These are phyloP conservation scores for Catotricha subobsoleta DNA, from an alignment of 2,888 invertebrate species.

Conservation along the genomic window DNA sequence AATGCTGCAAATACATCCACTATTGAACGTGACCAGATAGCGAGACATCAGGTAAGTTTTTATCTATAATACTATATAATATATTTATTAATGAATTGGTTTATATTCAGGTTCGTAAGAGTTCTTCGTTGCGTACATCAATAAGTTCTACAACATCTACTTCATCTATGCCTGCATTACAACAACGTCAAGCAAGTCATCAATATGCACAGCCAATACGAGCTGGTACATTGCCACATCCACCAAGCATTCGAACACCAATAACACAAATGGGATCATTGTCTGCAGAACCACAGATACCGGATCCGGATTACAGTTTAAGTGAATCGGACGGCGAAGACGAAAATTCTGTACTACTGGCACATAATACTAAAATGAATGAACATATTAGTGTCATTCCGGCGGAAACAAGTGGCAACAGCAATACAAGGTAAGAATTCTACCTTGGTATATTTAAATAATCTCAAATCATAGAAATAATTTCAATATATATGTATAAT, in stretches of 20 bases:
- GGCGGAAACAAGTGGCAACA: conserved; percentile 56
- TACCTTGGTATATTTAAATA: no score
- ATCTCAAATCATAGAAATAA: no score
- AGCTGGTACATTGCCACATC: conserved; percentile 16
- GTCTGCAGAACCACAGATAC: conserved; percentile 59
- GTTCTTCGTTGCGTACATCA: conserved; percentile 9
- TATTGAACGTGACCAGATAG: no score
- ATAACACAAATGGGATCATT: conserved; percentile 28
- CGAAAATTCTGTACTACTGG: conserved; percentile 31
- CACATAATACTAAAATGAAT: conserved; percentile 32
- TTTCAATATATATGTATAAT: no score
- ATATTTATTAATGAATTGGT: neutral
- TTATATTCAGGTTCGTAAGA: conserved; percentile 11
- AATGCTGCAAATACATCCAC: no score
- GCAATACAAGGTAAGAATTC: conserved; percentile 51
- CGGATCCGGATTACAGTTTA: conserved; percentile 81
- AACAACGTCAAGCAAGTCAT: conserved; percentile 14
- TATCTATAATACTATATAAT: neutral
- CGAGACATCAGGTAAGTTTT: conserved; percentile 16
- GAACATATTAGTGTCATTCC: conserved; percentile 34
- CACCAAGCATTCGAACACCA: conserved; percentile 21
- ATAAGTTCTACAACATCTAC: no score
- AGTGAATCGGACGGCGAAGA: conserved; percentile 67
- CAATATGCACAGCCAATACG: conserved; percentile 33
- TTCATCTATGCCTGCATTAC: conserved; percentile 6